Evolutionary conservation across 2,113 vertebrate species (phyloP).

Genomic region (Paradoxurus hermaphroditus): DNA sequence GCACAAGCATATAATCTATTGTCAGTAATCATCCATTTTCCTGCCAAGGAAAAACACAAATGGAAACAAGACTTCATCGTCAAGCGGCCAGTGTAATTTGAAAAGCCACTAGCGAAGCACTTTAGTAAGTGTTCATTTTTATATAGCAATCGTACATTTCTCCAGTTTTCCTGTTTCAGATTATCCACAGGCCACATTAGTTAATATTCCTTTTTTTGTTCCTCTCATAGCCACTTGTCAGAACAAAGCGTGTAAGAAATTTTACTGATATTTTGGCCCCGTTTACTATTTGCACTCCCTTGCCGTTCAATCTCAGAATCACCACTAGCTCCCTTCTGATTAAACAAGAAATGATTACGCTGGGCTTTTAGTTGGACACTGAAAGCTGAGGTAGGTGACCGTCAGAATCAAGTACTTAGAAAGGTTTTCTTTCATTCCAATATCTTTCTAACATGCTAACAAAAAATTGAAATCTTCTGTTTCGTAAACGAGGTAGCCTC

Average conservation of each 20-base stretch:
- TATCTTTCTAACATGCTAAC: not conserved
- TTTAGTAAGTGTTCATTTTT: not conserved
- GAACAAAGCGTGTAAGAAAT: not conserved
- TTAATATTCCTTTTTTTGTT: not conserved
- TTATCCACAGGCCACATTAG: not conserved
- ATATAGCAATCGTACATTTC: not conserved
- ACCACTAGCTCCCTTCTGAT: not conserved
- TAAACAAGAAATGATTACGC: not conserved
- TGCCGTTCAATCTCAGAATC: not conserved
- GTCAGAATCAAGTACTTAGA: not conserved
- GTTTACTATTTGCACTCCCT: not conserved
- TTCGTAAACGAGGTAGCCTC: constrained; percentile 41
- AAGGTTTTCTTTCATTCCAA: not conserved
- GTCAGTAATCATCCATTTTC: not conserved
- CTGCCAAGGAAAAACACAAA: not conserved
- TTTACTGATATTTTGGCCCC: not conserved
- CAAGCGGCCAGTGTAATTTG: not conserved
- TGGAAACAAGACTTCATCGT: not conserved
- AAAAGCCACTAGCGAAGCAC: not conserved
- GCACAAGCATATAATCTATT: not conserved
- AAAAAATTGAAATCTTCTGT: not conserved
- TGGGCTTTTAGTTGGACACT: not conserved
- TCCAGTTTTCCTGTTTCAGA: not conserved
- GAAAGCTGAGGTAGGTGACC: constrained; percentile 33
- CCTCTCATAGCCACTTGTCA: not conserved